These are phyloP conservation scores for Sphinx pinastri DNA, from an alignment of 2,888 invertebrate genomes.

Conservation along the genomic window DNA sequence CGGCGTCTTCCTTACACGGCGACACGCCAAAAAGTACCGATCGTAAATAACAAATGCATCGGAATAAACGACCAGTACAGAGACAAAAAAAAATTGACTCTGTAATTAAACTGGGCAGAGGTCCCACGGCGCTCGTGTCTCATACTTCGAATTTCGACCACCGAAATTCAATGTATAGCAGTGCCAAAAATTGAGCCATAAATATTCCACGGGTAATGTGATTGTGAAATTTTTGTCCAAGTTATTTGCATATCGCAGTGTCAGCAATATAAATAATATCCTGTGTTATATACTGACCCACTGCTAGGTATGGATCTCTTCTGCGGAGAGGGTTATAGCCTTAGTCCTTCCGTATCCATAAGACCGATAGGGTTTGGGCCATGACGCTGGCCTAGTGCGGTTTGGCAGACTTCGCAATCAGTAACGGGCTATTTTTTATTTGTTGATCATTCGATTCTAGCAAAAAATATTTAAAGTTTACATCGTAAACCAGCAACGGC, in stretches of 20 bases:
- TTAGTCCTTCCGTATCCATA: too few relatives aligned
- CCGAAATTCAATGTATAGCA: constrained; percentile 64
- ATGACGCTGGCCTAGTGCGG: too few relatives aligned
- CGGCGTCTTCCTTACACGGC: constrained; percentile 63
- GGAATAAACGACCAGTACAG: constrained; percentile 61
- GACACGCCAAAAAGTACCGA: constrained; percentile 69
- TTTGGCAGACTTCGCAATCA: too few relatives aligned
- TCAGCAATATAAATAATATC: too few relatives aligned
- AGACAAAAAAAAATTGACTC: constrained; percentile 60
- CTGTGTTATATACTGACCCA: too few relatives aligned
- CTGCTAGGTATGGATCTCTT: too few relatives aligned
- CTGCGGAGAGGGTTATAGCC: too few relatives aligned
- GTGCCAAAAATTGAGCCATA: constrained; percentile 76
- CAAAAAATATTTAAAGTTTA: too few relatives aligned
- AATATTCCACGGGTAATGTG: constrained; percentile 75
- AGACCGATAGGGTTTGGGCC: too few relatives aligned
- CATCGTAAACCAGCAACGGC: too few relatives aligned
- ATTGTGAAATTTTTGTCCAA: constrained; percentile 54
- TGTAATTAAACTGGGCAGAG: constrained; percentile 69
- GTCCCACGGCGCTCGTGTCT: constrained; percentile 46
- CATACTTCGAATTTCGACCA: constrained; percentile 61
- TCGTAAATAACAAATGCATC: constrained; percentile 78
- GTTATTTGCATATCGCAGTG: constrained; percentile 19
- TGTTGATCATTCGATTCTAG: too few relatives aligned
- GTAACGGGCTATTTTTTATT: too few relatives aligned